Evolutionary conservation across 2,888 invertebrate species (phyloP).

Genomic region (Tolmerus cingulatus): DNA sequence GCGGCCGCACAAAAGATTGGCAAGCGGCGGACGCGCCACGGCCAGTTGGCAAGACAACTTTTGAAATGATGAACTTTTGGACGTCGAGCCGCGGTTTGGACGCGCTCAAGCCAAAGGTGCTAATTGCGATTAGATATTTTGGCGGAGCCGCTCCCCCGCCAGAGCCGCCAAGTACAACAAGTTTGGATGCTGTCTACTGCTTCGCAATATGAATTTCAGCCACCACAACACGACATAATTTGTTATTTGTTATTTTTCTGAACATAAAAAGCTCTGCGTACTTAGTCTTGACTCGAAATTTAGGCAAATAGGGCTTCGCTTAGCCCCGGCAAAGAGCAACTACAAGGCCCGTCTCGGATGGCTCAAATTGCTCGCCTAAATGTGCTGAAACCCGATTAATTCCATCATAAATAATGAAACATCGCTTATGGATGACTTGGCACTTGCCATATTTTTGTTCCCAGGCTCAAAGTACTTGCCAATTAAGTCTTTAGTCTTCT

Average conservation of each 20-base stretch:
- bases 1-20: not conserved
- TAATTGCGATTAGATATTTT: not conserved
- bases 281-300: not conserved
- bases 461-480: not conserved
- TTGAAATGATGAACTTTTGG: conserved; percentile 33
- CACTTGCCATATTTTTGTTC: not conserved
- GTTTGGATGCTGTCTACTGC: not conserved
- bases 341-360: not conserved
- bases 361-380: not conserved
- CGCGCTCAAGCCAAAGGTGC: not conserved
- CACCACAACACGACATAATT: not conserved
- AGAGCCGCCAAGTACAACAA: not conserved
- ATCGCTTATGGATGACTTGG: not conserved
- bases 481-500: not conserved
- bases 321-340: not conserved
- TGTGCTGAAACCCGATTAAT: not conserved
- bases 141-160: not conserved
- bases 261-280: not conserved
- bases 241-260: not conserved
- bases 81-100: not conserved
- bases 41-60: conserved; percentile 18
- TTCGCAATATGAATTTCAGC: not conserved
- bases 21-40: not conserved
- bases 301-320: not conserved
- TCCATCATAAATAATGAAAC: not conserved